Percentiles rank a stretch among this genome's conserved stretches.
Evolutionary conservation across 2,888 invertebrate species (phyloP).

Genomic region (Drosophila flavopinicola): DNA sequence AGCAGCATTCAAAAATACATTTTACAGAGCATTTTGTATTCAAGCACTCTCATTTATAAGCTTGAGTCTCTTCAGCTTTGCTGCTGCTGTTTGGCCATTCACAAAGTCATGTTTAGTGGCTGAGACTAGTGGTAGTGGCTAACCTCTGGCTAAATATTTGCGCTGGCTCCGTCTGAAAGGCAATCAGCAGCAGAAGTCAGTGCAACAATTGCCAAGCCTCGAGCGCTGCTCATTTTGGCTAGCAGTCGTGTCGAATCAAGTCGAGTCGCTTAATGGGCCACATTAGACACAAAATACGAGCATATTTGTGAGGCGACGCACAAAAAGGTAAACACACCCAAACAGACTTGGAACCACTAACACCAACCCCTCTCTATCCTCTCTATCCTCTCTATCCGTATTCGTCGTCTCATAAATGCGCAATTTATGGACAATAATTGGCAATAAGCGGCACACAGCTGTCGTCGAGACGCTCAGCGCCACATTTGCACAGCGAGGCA

Average conservation of each 20-base stretch:
- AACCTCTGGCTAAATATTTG: constrained; percentile 62
- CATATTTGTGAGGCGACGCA: constrained; percentile 50
- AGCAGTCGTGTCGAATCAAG: no score
- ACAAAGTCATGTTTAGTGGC: constrained; percentile 33
- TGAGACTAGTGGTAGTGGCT: constrained; percentile 48
- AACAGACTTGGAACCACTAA: constrained; percentile 1
- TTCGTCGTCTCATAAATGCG: constrained; percentile 60
- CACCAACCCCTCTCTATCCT: not conserved
- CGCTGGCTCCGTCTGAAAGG: constrained; percentile 31
- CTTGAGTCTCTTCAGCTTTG: not conserved
- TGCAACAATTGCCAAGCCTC: constrained; percentile 49
- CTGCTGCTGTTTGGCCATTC: constrained; percentile 14
- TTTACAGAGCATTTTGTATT: not conserved
- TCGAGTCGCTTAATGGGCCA: constrained; percentile 62
- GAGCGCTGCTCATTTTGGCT: constrained; percentile 26
- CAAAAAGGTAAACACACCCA: constrained; percentile 64
- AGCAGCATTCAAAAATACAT: no score
- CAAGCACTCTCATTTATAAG: not conserved
- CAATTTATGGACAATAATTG: constrained; percentile 82
- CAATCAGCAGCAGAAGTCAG: constrained; percentile 58
- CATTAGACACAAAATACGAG: constrained; percentile 73
- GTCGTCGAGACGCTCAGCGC: constrained; percentile 49
- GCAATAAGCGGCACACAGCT: constrained; percentile 76
- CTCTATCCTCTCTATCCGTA: not conserved
- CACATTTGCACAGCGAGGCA: constrained; percentile 39